Base-by-base conservation (phyloP, 2,113 vertebrate genomes). In the Hystrix cristata region DNA sequence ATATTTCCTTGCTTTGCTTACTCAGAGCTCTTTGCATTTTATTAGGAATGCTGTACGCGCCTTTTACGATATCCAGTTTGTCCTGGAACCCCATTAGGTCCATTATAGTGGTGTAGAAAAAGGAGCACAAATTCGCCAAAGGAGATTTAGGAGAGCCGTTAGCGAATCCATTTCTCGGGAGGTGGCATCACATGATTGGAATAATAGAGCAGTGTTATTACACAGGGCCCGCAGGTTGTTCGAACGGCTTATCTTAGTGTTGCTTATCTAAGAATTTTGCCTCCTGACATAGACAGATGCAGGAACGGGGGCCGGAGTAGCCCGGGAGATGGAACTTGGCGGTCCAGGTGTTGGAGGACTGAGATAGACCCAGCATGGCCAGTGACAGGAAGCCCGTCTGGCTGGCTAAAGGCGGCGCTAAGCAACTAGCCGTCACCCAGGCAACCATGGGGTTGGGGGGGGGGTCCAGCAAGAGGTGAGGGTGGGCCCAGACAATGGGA, bases 211-310 rank as follows among this genome's bases (percentile, higher is more conserved):
- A 51, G 48, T 85, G 19, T 72, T 65, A 67, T 85, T 94, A 65
- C 51, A 65, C 23, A 79, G 10, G 51, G 53, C 25, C 10, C 4
- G 59, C 15, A 13, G 38, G 23, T 51, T 80, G 51, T 92, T 84
- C 88, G 53, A 85, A 78, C 62, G 38, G 27, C 46, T 83, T 38
- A 55, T 94, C 78, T 91, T 64, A 34, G 11, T 62, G 34, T 53
- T 80, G 43, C 83, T 89, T 74, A 72, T 95, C 89, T 97, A 46
- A 84, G 90, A 80, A 74, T 95, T 93, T 91, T 43, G 87, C 94
- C 65, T 90, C 34, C 76, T 97, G 92, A 95, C 90, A 83, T 19
- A 91, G 92, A 91, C 51, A 11, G 65, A 93, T 82, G 86, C 25
- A n/a, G 16, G 69, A 91, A 72, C 19, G 38, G 48, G 46, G 21